These are phyloP conservation scores for Ophion costatus DNA, from an alignment of 2,888 invertebrate species.

Conservation along the genomic window DNA sequence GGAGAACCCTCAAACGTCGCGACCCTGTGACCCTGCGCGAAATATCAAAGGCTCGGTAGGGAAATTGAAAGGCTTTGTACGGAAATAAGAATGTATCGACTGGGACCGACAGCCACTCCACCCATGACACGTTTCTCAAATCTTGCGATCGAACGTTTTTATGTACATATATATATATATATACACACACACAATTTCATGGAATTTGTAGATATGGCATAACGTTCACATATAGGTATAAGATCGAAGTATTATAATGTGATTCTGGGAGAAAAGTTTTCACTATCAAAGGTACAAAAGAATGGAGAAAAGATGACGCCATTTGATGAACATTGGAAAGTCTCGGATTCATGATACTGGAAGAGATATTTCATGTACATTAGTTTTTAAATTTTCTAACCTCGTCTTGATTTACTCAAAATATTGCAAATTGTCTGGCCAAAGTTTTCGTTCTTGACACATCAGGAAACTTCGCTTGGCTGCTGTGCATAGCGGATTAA, in stretches of 20 bases:
- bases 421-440: not conserved
- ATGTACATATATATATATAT: constrained; percentile 37
- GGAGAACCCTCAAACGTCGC: constrained; percentile 68
- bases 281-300: constrained; percentile 44
- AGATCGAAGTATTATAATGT: constrained; percentile 32
- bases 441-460: too few relatives aligned
- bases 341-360: constrained; percentile 18
- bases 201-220: constrained; percentile 22
- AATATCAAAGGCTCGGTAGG: constrained; percentile 80
- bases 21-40: constrained; percentile 71
- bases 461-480: too few relatives aligned
- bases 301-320: constrained; percentile 44
- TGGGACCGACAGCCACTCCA: constrained; percentile 75
- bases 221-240: not conserved
- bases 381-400: constrained; percentile 16
- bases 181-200: not conserved
- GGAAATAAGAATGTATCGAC: constrained; percentile 81
- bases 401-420: constrained; percentile 5
- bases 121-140: constrained; percentile 72
- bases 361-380: constrained; percentile 37
- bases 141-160: constrained; percentile 71
- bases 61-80: constrained; percentile 82
- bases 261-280: constrained; percentile 60
- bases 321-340: constrained; percentile 29
- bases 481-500: too few relatives aligned